phyloP scores from a whole-genome alignment of 35 echinoderm and acorn worm genomes.

The Lytechinus pictus region DNA sequence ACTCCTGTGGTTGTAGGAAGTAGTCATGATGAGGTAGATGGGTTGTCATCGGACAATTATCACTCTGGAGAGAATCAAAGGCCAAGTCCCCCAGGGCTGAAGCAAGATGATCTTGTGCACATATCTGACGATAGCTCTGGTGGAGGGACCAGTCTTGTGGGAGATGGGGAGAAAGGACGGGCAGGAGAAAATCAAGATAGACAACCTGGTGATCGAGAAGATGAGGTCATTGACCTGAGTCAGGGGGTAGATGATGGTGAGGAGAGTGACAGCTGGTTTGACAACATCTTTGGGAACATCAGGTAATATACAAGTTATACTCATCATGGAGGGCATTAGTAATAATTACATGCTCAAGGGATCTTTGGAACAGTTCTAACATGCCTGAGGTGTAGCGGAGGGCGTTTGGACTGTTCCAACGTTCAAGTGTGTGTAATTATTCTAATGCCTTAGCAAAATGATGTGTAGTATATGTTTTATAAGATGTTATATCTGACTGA shows the following conservation, averaged over 20 bases:
- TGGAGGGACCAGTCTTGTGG: background rate
- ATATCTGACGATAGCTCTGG: background rate
- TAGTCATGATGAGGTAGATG: background rate
- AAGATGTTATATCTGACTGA: too few species aligned
- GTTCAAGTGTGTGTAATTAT: too few species aligned
- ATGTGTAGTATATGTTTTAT: too few species aligned
- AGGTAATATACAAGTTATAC: background rate
- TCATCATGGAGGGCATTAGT: too few species aligned
- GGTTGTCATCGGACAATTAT: background rate
- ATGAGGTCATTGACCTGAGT: constrained; percentile 40
- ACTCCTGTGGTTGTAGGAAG: background rate
- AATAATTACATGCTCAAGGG: too few species aligned
- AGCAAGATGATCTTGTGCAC: background rate
- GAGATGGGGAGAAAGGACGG: background rate
- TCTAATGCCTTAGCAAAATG: too few species aligned
- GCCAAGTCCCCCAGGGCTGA: background rate
- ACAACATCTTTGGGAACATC: constrained; percentile 20
- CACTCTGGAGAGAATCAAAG: background rate
- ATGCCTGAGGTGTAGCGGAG: too few species aligned
- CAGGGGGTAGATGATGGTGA: constrained; percentile 5
- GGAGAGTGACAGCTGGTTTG: constrained; percentile 14
- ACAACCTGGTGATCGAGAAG: background rate
- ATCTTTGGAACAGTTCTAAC: too few species aligned
- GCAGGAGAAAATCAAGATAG: background rate
- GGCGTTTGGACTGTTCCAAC: too few species aligned